These are phyloP conservation scores for Eolophus roseicapilla DNA, from an alignment of 2,113 vertebrate genomes.

Conservation along the genomic window DNA sequence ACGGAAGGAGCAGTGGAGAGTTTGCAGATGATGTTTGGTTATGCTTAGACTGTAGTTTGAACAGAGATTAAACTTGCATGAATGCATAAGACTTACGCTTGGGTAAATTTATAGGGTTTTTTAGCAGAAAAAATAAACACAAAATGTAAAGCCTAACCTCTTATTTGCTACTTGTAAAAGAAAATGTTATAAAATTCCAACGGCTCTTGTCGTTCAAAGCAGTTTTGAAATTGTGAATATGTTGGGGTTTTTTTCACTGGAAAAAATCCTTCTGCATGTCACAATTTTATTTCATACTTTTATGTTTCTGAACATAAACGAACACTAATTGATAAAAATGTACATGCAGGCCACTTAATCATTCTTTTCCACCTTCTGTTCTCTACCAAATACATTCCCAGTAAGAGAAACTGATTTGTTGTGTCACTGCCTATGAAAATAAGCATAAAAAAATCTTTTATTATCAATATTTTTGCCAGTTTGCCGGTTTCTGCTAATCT, in stretches of 20 bases:
- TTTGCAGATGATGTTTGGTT: not conserved
- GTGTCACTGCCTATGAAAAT: not conserved
- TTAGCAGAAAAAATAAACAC: not conserved
- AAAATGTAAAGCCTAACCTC: not conserved
- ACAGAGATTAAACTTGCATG: not conserved
- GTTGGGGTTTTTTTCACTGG: not conserved
- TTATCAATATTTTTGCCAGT: not conserved
- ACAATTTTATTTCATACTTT: not conserved
- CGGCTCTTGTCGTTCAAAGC: not conserved
- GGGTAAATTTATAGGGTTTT: rapidly evolving
- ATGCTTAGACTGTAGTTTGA: not conserved
- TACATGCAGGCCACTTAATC: not conserved
- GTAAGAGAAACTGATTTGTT: not conserved
- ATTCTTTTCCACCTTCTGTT: not conserved
- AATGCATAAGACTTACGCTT: rapidly evolving
- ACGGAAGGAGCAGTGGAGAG: not conserved
- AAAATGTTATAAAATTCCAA: not conserved
- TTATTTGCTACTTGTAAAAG: not conserved
- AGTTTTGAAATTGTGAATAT: not conserved
- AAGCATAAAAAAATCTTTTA: not conserved
- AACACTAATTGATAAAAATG: not conserved
- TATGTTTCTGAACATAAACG: not conserved
- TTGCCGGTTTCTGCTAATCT: not conserved
- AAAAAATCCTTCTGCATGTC: not conserved
- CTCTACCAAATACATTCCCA: not conserved